Percentiles rank a stretch among this genome's conserved stretches.
These are phyloP conservation scores for Clusia tigrina DNA, from an alignment of 2,888 invertebrate species.

Conservation along the genomic window DNA sequence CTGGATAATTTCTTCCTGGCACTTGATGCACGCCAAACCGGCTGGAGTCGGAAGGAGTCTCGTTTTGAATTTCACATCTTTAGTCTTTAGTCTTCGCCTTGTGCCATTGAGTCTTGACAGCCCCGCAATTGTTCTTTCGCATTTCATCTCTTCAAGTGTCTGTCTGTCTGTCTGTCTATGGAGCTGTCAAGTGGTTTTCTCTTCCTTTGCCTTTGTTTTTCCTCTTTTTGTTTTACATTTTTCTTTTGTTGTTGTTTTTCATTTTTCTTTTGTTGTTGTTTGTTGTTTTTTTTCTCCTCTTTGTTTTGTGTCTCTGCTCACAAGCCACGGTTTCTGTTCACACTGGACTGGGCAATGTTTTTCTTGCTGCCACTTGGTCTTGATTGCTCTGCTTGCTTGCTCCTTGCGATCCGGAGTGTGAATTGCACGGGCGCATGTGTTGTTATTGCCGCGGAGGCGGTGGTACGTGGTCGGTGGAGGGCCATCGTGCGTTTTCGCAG, in stretches of 20 bases:
- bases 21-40: too few species aligned
- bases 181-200: slow-evolving; percentile 26
- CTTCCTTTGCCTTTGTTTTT: not conserved
- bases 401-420: slow-evolving; percentile 15
- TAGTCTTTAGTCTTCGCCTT: not conserved
- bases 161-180: too few species aligned
- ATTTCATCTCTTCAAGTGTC: slow-evolving; percentile 7
- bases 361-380: not conserved
- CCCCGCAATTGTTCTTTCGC: not conserved
- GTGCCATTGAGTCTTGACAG: not conserved
- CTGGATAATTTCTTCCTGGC: too few species aligned
- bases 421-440: slow-evolving; percentile 14
- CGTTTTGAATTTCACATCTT: too few species aligned
- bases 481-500: slow-evolving; percentile 41
- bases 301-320: not conserved
- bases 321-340: not conserved
- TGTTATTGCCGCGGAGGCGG: not conserved
- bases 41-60: too few species aligned
- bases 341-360: not conserved
- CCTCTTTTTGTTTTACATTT: not conserved
- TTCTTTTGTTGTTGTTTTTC: not conserved
- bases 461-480: slow-evolving; percentile 10
- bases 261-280: not conserved
- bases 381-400: slow-evolving; percentile 30
- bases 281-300: too few species aligned